Conservation (phyloP, 2,888 invertebrate species). For the Pterostichus madidus region DNA sequence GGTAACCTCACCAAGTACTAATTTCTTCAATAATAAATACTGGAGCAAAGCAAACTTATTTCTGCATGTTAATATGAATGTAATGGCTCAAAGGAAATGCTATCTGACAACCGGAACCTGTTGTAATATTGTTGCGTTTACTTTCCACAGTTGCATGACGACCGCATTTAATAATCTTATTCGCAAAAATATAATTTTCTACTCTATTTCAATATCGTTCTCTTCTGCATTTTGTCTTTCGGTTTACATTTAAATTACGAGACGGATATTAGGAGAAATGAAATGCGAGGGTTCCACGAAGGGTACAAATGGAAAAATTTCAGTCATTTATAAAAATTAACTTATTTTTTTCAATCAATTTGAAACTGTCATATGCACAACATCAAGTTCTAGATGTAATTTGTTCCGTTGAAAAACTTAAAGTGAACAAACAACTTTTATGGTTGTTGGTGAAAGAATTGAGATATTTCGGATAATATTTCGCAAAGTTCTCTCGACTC, state of each 20-base stretch:
- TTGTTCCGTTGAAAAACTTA: conserved; percentile 54
- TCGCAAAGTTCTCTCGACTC: conserved; percentile 34
- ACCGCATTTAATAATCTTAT: conserved; percentile 45
- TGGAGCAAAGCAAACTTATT: conserved; percentile 43
- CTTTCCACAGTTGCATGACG: conserved; percentile 25
- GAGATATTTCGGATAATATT: conserved; percentile 61
- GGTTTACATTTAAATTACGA: conserved; percentile 33
- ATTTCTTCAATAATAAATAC: conserved; percentile 59
- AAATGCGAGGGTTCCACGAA: not conserved
- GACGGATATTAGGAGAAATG: conserved; percentile 4
- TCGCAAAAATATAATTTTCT: conserved; percentile 44
- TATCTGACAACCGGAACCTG: conserved; percentile 3
- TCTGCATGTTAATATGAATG: conserved; percentile 58
- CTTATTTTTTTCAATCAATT: conserved; percentile 64
- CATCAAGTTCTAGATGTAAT: conserved; percentile 54
- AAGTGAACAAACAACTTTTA: conserved; percentile 61
- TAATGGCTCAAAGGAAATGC: conserved; percentile 41
- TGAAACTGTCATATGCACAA: conserved; percentile 63
- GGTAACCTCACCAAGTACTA: conserved; percentile 27
- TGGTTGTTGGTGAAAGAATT: conserved; percentile 60
- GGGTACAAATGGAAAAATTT: not conserved
- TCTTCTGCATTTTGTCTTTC: conserved; percentile 7
- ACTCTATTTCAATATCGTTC: conserved; percentile 43
- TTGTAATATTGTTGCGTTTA: conserved; percentile 27
- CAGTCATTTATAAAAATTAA: conserved; percentile 63